Conservation (phyloP, 2,797 vertebrate species). For the Neosalanx taihuensis region DNA sequence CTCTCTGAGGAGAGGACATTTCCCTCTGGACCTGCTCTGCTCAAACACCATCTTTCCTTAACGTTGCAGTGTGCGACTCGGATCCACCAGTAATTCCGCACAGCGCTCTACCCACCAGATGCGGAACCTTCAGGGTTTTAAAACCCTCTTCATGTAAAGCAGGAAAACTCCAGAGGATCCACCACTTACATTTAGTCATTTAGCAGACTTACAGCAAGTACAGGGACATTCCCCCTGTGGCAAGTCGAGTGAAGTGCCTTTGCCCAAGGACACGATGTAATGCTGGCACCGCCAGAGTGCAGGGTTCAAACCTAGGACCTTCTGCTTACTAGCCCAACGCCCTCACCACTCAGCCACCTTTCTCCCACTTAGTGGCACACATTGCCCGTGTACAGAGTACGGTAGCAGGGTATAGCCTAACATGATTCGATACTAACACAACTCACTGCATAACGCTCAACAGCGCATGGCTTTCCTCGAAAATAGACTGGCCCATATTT, state of each 20-base stretch:
- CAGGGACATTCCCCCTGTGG: no score
- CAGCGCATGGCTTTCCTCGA: not conserved
- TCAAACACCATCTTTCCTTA: constrained; percentile 28
- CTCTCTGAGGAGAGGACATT: not conserved
- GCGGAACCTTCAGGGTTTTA: not conserved
- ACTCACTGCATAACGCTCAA: not conserved
- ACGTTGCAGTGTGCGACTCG: not conserved
- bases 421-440: not conserved
- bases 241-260: no score
- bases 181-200: not conserved
- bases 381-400: not conserved
- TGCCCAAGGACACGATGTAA: no score
- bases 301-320: no score
- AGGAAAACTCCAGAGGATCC: not conserved
- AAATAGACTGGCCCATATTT: not conserved
- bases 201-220: no score
- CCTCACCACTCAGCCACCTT: no score
- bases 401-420: not conserved
- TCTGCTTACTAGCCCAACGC: no score
- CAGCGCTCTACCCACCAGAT: constrained; percentile 41
- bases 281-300: no score
- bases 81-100: constrained; percentile 1
- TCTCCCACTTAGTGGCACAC: not conserved
- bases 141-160: not conserved
- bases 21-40: constrained; percentile 14